phyloP scores from a whole-genome alignment of 2,113 vertebrate genomes.

The Aleadryas rufinucha region DNA sequence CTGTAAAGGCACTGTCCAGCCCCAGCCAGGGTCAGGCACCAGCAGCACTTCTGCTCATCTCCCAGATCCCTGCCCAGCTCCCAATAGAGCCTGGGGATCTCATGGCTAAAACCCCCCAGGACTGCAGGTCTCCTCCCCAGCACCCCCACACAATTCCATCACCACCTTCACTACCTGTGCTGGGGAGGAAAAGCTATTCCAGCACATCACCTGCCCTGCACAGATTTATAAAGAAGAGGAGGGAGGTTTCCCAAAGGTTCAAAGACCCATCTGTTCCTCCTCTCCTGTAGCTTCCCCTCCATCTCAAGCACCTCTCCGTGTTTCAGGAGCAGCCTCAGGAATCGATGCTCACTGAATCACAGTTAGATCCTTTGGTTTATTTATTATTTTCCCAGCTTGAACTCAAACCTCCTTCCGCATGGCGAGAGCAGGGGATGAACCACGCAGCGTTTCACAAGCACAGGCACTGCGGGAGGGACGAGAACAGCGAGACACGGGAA shows the following conservation, averaged over 20 bases:
- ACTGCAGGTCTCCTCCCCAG: background rate
- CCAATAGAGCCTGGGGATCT: background rate
- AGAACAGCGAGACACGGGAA: fast-evolving
- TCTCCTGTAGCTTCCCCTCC: background rate
- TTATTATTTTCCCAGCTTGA: slow-evolving; percentile 48
- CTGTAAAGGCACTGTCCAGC: background rate
- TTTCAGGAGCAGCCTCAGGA: background rate
- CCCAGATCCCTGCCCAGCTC: background rate
- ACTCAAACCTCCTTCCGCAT: background rate
- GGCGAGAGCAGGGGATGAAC: background rate
- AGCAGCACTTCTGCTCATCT: background rate
- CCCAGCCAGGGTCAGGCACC: background rate
- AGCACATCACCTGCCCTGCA: background rate
- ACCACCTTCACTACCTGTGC: background rate
- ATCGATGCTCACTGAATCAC: background rate
- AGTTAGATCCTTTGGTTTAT: slow-evolving; percentile 50
- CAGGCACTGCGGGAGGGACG: fast-evolving
- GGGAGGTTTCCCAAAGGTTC: background rate
- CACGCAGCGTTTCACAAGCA: background rate
- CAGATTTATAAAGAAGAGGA: background rate
- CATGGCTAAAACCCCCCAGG: background rate
- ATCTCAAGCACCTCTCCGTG: background rate
- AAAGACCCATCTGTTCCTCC: background rate
- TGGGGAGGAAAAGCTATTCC: background rate
- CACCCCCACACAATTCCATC: slow-evolving; percentile 6